Evolutionary conservation across 2,113 vertebrate genomes (phyloP).

Genomic region (Cyprinus carpio): DNA sequence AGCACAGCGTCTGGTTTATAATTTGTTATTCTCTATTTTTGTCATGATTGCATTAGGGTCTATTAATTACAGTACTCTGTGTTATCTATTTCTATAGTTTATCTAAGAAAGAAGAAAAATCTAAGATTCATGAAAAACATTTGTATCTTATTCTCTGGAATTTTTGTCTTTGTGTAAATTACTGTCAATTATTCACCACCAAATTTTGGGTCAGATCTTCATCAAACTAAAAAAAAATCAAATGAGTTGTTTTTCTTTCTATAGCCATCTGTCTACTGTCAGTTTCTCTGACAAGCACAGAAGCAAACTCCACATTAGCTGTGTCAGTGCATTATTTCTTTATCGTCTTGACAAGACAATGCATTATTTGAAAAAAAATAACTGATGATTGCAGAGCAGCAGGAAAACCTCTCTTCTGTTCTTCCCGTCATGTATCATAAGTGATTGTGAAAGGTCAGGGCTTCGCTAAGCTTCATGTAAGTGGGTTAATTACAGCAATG

Average conservation of each 20-base stretch:
- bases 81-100: too few relatives aligned
- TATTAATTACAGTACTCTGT: too few relatives aligned
- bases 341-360: neutral
- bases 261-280: neutral
- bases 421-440: neutral
- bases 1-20: too few relatives aligned
- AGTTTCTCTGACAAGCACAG: neutral
- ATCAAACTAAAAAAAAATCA: too few relatives aligned
- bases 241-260: neutral
- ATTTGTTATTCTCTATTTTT: too few relatives aligned
- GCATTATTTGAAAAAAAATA: neutral
- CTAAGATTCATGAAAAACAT: too few relatives aligned
- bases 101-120: too few relatives aligned
- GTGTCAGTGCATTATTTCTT: neutral
- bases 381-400: neutral
- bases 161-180: too few relatives aligned
- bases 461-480: neutral
- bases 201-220: too few relatives aligned
- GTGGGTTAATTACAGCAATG: neutral
- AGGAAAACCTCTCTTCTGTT: neutral
- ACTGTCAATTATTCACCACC: too few relatives aligned
- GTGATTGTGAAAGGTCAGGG: slow-evolving; percentile 15
- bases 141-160: too few relatives aligned
- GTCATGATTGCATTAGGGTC: too few relatives aligned
- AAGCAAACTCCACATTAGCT: neutral